A percentile compares a stretch with the other conserved stretches of the same genome.
Evolutionary conservation across 92 coral and sea anemone species (phyloP).

Genomic region (Pocillopora grandis): DNA sequence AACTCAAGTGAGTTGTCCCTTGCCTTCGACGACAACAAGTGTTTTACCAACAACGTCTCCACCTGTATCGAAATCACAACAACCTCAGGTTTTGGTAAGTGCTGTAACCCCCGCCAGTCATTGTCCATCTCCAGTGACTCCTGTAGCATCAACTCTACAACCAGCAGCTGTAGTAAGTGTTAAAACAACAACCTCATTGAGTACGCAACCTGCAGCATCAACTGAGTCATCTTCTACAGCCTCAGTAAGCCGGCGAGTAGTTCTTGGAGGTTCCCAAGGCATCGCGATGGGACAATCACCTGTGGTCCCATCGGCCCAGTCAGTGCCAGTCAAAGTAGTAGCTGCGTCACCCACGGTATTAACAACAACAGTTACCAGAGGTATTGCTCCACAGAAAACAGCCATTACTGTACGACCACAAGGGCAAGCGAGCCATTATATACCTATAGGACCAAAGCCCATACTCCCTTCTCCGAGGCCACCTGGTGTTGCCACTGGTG

Average conservation of each 20-base stretch:
- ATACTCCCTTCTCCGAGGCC: conserved; percentile 55
- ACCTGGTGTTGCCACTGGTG: conserved; percentile 30
- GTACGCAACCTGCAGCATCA: not conserved
- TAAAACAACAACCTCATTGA: conserved; percentile 3
- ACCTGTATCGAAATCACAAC: conserved; percentile 17
- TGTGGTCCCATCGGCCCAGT: not conserved
- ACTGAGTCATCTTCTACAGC: conserved; percentile 3
- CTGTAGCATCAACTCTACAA: not conserved
- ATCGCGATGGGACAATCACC: not conserved
- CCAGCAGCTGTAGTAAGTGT: not conserved
- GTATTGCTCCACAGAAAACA: conserved; percentile 16
- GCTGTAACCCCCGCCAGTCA: not conserved
- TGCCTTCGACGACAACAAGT: not conserved
- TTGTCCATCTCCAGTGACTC: not conserved
- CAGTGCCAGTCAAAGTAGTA: not conserved
- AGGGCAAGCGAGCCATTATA: conserved; percentile 35
- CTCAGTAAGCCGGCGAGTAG: not conserved
- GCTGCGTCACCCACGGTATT: not conserved
- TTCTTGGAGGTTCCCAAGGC: not conserved
- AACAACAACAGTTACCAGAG: not conserved
- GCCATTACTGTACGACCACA: conserved; percentile 1
- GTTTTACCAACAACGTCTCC: not conserved
- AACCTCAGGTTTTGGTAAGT: not conserved
- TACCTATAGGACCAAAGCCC: conserved; percentile 51
- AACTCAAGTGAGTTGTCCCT: not conserved